Conservation (phyloP, 1,140 invertebrate genomes). For the Hydropsyche tenuis region DNA sequence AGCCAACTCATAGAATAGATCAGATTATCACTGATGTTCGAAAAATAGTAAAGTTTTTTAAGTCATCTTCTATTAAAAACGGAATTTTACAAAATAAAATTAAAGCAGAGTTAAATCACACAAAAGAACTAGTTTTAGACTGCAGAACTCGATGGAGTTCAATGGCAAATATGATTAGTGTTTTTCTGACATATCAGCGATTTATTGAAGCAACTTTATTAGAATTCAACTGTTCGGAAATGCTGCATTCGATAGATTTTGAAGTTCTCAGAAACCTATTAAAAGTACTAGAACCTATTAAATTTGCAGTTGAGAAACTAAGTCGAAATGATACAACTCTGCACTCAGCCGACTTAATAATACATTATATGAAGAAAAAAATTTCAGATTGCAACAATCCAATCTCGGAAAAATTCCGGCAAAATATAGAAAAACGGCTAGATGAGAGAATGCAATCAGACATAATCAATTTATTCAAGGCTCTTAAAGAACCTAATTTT, state of each 20-base stretch:
- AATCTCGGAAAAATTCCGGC: too few species aligned
- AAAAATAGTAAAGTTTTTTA: slow-evolving; percentile 11
- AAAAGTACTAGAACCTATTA: background rate
- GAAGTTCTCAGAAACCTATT: background rate
- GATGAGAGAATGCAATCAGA: too few species aligned
- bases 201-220: background rate
- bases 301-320: background rate
- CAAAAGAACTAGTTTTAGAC: background rate
- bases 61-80: background rate
- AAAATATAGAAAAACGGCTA: too few species aligned
- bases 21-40: background rate
- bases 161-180: background rate
- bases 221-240: background rate
- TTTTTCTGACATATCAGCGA: too few species aligned
- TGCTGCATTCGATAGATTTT: background rate
- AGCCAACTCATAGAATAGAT: background rate
- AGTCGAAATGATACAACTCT: slow-evolving; percentile 8
- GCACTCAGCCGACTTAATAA: background rate
- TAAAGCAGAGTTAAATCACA: background rate
- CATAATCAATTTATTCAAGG: too few species aligned
- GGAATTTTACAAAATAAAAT: slow-evolving; percentile 2
- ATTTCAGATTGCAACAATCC: too few species aligned
- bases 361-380: too few species aligned
- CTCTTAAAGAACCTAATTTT: too few species aligned
- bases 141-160: slow-evolving; percentile 11